A percentile compares a stretch with the other conserved stretches of the same genome.
These are phyloP conservation scores for Thalassoma bifasciatum DNA, from an alignment of 2,113 vertebrate species.

Conservation along the genomic window DNA sequence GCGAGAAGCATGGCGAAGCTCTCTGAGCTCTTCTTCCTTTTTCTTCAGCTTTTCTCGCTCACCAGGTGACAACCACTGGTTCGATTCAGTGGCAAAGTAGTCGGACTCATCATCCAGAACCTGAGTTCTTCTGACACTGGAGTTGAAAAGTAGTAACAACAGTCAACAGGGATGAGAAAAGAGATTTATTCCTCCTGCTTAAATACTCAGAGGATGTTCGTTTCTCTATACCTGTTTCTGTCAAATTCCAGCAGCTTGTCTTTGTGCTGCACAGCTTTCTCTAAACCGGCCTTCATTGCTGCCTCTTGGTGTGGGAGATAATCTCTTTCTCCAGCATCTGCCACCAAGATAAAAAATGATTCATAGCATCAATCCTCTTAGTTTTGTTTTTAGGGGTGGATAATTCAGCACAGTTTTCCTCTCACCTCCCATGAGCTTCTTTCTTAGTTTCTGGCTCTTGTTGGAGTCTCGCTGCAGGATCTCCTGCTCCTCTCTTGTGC, in stretches of 20 bases:
- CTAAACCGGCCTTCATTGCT: constrained; percentile 87
- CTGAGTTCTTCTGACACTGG: constrained; percentile 91
- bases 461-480: constrained; percentile 96
- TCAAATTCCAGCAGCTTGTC: constrained; percentile 96
- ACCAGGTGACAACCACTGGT: constrained; percentile 93
- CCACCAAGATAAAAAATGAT: constrained; percentile 20
- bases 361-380: neutral
- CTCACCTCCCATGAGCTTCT: constrained; percentile 95
- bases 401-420: neutral
- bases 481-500: constrained; percentile 94
- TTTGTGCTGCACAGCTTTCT: constrained; percentile 95
- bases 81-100: constrained; percentile 95
- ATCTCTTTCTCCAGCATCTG: constrained; percentile 82
- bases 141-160: constrained; percentile 2
- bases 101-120: constrained; percentile 97
- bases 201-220: constrained; percentile 4
- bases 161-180: neutral
- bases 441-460: constrained; percentile 96
- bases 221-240: constrained; percentile 88
- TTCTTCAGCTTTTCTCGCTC: constrained; percentile 89
- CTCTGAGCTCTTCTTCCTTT: constrained; percentile 89
- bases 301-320: constrained; percentile 88
- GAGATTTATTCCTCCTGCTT: neutral
- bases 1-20: constrained; percentile 90
- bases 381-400: neutral